Base-by-base conservation (phyloP, 1,140 invertebrate species). In the Parasteatoda tepidariorum region DNA sequence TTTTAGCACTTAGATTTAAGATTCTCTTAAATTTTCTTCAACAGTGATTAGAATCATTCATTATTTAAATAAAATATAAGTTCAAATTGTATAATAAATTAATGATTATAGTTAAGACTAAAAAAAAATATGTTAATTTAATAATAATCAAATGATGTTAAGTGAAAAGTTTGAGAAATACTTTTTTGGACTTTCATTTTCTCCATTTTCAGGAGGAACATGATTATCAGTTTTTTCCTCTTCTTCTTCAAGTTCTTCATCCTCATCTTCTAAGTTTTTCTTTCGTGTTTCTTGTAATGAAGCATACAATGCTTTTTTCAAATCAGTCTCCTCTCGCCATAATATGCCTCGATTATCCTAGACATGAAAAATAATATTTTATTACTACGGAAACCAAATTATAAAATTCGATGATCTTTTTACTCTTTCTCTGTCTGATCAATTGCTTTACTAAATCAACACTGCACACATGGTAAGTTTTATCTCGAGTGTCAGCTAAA, bases 271-370 rank as follows among this genome's bases (percentile, higher is more conserved):
- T 5, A 75, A 73, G 41, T 66, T 71, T 9, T 26, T 74, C n/a
- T 48, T 76, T 22, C 85, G 85, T 22, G 78, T 87, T 55, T 90
- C 89, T 82, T 89, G 88, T 9, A 90, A 82, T 0, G 89, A 90
- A 18, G 89, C 89, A 86, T 89, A 90, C 48, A 90, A 79, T 9
- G 89, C 89, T 83, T 87, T 89, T 74, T 89, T 89, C 38, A 90
- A 79, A 66, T 90, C 89, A 34, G 86, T 87, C 79, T 90, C 89
- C 84, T 90, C 89, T 78, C 86, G 86, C 87, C 89, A 89, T 54
- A 89, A 88, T 13, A 90, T 70, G 7, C 89, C 89, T 70, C 89
- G 86, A 15, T 86, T 85, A 86, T 88, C 88, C 88, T 89, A 33
- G 30, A n/a, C n/a, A n/a, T n/a, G n/a, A n/a, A n/a, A n/a, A n/a